Evolutionary conservation across 2,113 vertebrate species (phyloP).

Genomic region (Albula glossodonta): DNA sequence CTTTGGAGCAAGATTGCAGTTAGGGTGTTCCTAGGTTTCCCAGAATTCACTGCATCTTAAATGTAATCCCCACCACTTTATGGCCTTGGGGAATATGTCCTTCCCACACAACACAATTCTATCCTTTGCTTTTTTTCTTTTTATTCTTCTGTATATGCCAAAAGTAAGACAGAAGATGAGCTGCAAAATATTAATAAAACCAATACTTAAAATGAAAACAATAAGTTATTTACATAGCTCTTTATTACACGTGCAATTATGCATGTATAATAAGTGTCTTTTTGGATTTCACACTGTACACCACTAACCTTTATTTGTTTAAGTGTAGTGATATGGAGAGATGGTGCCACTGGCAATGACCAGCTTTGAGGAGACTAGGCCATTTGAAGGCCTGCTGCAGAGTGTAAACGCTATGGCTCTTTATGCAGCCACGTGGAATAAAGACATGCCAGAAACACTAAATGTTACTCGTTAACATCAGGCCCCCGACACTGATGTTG

Average conservation of each 20-base stretch:
- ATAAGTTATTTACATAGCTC: no score
- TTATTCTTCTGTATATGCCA: background rate
- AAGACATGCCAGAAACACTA: background rate
- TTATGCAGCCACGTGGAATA: background rate
- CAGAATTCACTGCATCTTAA: constrained; percentile 13
- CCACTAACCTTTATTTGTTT: constrained; percentile 4
- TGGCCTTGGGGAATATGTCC: background rate
- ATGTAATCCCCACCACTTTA: background rate
- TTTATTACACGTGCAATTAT: background rate
- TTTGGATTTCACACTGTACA: background rate
- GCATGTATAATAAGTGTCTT: no score
- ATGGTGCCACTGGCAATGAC: background rate
- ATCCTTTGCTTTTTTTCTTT: background rate
- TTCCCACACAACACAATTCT: background rate
- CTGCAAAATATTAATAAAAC: background rate
- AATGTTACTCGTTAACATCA: background rate
- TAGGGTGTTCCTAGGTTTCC: constrained; percentile 10
- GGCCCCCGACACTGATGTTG: background rate
- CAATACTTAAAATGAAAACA: background rate
- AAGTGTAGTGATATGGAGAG: background rate
- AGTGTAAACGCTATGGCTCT: background rate
- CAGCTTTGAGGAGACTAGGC: background rate
- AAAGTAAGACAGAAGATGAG: no score
- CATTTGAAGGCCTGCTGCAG: background rate
- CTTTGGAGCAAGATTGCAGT: background rate